A percentile compares a stretch with the other conserved stretches of the same genome.
phyloP scores from a whole-genome alignment of 2,888 invertebrate species.

The Catocala fraxini region DNA sequence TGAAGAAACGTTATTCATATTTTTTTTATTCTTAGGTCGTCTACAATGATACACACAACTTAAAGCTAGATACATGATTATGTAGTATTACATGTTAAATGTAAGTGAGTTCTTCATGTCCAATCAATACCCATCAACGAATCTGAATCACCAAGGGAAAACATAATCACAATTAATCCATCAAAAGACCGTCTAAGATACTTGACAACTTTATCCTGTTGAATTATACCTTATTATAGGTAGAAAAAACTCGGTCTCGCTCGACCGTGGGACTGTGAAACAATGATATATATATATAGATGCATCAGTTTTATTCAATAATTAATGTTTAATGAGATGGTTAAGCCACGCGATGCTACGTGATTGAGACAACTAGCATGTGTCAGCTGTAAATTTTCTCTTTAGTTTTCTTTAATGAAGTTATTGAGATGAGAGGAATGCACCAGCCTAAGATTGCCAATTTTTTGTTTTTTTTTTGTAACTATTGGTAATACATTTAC shows the following conservation, averaged over 20 bases:
- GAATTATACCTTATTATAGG: slow-evolving; percentile 30
- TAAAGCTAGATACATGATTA: too few species aligned
- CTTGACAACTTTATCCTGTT: slow-evolving; percentile 26
- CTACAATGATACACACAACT: too few species aligned
- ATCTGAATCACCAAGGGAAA: background rate
- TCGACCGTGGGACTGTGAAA: slow-evolving; percentile 31
- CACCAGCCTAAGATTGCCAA: too few species aligned
- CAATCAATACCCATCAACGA: slow-evolving; percentile 7
- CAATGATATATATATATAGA: slow-evolving; percentile 35
- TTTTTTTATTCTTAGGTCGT: too few species aligned
- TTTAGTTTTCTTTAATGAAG: background rate
- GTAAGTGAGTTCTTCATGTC: too few species aligned
- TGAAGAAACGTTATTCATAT: too few species aligned
- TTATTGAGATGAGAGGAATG: too few species aligned
- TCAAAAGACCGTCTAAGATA: background rate
- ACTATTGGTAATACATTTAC: too few species aligned
- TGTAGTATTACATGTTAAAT: too few species aligned
- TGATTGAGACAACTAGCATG: background rate
- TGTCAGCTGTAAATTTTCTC: background rate
- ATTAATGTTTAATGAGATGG: slow-evolving; percentile 32
- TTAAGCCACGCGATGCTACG: background rate
- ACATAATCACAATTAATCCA: slow-evolving; percentile 3
- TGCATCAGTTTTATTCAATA: slow-evolving; percentile 22
- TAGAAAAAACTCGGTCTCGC: slow-evolving; percentile 26
- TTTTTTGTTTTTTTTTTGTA: too few species aligned